Conservation (phyloP, 2,888 invertebrate species). For the Pollenia amentaria region DNA sequence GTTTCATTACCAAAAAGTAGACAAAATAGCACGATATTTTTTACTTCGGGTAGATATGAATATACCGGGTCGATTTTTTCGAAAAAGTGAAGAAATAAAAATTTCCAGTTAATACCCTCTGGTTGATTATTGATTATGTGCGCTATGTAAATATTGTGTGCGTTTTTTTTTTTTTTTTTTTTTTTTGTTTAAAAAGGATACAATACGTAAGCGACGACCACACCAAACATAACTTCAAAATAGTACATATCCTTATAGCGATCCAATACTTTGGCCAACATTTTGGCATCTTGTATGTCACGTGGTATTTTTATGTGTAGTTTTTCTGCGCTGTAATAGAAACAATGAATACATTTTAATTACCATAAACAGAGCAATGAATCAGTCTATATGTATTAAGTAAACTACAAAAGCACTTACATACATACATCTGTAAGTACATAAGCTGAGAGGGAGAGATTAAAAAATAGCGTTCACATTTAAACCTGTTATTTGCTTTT, state of each 20-base stretch:
- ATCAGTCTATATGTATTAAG: neutral
- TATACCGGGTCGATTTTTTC: too few species aligned
- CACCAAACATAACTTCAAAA: slow-evolving; percentile 94
- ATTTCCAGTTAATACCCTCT: too few species aligned
- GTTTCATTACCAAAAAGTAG: too few species aligned
- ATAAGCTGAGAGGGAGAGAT: neutral
- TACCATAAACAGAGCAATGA: neutral
- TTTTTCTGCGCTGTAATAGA: slow-evolving; percentile 89
- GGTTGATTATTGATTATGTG: too few species aligned
- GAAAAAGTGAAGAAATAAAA: too few species aligned
- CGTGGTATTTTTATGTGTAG: slow-evolving; percentile 94
- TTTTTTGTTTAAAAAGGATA: slow-evolving; percentile 84
- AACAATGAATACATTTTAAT: slow-evolving; percentile 36
- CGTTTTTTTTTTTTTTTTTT: too few species aligned
- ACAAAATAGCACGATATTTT: too few species aligned
- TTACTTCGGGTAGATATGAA: too few species aligned
- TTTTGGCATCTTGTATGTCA: slow-evolving; percentile 98
- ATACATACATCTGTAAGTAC: neutral
- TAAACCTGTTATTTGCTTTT: too few species aligned
- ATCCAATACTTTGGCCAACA: slow-evolving; percentile 94
- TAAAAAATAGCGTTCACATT: too few species aligned
- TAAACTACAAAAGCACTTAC: neutral
- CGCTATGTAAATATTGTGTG: too few species aligned
- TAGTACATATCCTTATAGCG: slow-evolving; percentile 97
- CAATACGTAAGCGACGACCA: slow-evolving; percentile 97